Base-by-base conservation (phyloP, 2,888 invertebrate species). In the Drosophila diplacantha region DNA sequence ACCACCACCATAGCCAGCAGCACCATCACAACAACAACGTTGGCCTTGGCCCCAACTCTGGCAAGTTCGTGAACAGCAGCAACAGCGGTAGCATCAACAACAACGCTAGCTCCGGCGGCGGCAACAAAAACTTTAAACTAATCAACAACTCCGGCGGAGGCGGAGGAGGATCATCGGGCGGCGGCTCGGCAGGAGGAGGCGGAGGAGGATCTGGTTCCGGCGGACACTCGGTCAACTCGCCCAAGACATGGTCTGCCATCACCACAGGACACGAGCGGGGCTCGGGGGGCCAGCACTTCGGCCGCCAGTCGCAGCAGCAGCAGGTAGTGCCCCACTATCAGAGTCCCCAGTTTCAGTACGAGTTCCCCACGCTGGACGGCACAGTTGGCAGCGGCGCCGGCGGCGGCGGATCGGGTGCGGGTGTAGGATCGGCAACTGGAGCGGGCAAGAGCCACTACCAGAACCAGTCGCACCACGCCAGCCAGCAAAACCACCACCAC, bases 311-410 rank as follows among this genome's bases (percentile, higher is more conserved):
- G 11, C 61, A 46, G 20, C 64, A 64, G 24, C 61, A 64, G 76
- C 66, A 76, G 73, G 89, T 91, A 53, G 92, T 92, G 47, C 92
- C 92, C 35, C 90, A 93, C 67, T 93, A 94, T 82, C 94, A 96
- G 88, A 95, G 93, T 89, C 92, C 95, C 81, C 95, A 95, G 89
- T 97, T 96, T 91, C 96, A 96, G 90, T 96, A 96, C 93, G 98
- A 98, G 91, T 98, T 98, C 91, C 98, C 98, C 86, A 95, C 95
- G 87, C 88, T 92, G 83, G 91, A 91, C 87, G 91, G 91, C 77
- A 89, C 91, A 84, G 90, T 90, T 90, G 81, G 83, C 57, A 79
- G 81, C 69, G 78, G 74, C 74, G 78, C 82, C 64, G 85, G 80
- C 59, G 70, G 75, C 74, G 72, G 79, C 54, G 85, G 67, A 53